Evolutionary conservation across 2,113 vertebrate species (phyloP), one percentile per base, ranked within the genome.

Genomic region (Brachypodius melanocephalos): DNA sequence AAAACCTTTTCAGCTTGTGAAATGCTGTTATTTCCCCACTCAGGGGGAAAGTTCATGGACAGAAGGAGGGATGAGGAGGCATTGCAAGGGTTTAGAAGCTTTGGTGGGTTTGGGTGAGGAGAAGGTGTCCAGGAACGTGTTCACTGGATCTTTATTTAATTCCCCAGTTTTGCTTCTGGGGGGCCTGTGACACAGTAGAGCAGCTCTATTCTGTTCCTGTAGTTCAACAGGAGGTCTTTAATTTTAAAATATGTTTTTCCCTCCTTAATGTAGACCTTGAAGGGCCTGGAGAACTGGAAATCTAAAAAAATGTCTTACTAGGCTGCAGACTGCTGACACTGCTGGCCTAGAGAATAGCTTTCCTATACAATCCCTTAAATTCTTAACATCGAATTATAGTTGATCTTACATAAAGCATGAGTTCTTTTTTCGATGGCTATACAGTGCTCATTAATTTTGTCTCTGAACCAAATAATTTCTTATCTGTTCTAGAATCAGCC

Each of bases 101-200:
- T n/a, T 88, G 12, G 40, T 43, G 12, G 9, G 48, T 46, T 71
- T 45, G 4, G 5, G 14, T 46, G 48, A 63, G 29, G 51, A 74
- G 38, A 43, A 31, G 15, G 3, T 52, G 19, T n/a, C n/a, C 36
- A 36, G 34, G 31, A 72, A 10, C 2, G 4, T 21, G 18, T 57
- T 74, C 19, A 7, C 3, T 42, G 26, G 4, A 4, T 68, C 34
- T 45, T 76, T 58, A 8, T 68, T 78, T 80, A 71, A 28, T 57
- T 38, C 24, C 13, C 15, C 3, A 8, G 0, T 29, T 81, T 77
- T 67, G 26, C 16, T 87, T 31, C 31, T 67, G 12, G 11, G 20
- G 22, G 2, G 4, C 7, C n/a, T 51, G 34, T 84, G 61, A 31
- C 1, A 1, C 6, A 7, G 6, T n/a, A 59, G 12, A 48, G 31